Evolutionary conservation across 1,140 invertebrate species (phyloP), one percentile per base, ranked within the genome.

Genomic region (Acromyrmex echinatior): DNA sequence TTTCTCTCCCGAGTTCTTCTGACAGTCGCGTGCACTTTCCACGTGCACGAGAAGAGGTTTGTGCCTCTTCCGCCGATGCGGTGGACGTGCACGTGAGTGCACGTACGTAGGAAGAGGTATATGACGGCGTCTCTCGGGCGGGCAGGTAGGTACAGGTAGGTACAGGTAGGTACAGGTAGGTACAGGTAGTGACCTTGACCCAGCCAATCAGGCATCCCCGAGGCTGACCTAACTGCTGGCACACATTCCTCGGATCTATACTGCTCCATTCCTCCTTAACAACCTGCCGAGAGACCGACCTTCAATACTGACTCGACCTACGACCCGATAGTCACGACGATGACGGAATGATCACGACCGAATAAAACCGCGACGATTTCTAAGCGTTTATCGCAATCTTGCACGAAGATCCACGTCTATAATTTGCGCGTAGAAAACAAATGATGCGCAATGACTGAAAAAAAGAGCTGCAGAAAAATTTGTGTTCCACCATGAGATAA

Each of bases 131-230:
- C 39, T 79, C 84, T 78, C 76, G 74, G 28, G 49, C 35, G 39
- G 51, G 35, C 66, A 82, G 53, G 62, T 49, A 77, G 58, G 74
- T 21, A 21, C 66, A 82, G 53, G 62, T 49, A 77, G 58, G 74
- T 53, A 88, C 58, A 88, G 63, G 85, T 80, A 66, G 66, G n/a
- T 21, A 21, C 66, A 82, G 53, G 62, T 49, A 77, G 58, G 74
- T 53, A 88, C 58, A 88, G 63, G 85, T 80, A 66, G 66, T 92
- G 90, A 93, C 92, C 92, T 93, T 93, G 92, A 93, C 92, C 92
- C 88, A 92, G 86, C 90, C 89, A 92, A 93, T 92, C 92, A 88
- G 87, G 77, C 77, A 92, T 87, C 85, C 90, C 85, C 86, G 91
- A 81, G 84, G 87, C 66, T 90, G 90, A 91, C 90, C 91, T 88